Evolutionary conservation across 30 jellyfish, hydroid and myxozoan genomes (phyloP).

Genomic region (Aurelia sp.): DNA sequence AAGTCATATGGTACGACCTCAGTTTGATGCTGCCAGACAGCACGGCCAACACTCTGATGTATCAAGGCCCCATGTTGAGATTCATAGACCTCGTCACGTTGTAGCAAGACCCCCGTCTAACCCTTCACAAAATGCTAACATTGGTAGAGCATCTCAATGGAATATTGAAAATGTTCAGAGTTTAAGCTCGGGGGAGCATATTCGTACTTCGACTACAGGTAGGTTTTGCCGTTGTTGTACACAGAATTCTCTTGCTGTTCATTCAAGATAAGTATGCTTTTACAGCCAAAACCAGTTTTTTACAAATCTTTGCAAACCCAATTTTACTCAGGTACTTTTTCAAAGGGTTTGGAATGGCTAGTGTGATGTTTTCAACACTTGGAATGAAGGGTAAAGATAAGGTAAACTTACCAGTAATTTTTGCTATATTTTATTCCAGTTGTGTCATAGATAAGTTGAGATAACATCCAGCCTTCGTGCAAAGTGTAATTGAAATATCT

Average conservation of each 20-base stretch:
- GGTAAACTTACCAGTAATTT: too few species aligned
- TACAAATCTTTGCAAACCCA: too few species aligned
- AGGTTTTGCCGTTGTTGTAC: not conserved
- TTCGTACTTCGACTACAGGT: conserved; percentile 12
- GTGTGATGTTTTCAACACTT: too few species aligned
- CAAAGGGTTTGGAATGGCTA: too few species aligned
- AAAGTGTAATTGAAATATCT: too few species aligned
- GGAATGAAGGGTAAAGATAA: too few species aligned
- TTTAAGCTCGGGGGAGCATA: conserved; percentile 7
- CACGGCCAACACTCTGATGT: not conserved
- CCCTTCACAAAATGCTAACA: not conserved
- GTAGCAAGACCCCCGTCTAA: conserved; percentile 24
- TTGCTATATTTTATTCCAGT: too few species aligned
- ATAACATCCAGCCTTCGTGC: too few species aligned
- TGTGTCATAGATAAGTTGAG: too few species aligned
- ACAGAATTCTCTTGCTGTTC: not conserved
- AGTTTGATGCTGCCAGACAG: conserved; percentile 24
- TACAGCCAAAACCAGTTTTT: too few species aligned
- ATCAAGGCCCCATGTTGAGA: not conserved
- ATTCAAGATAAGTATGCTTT: not conserved
- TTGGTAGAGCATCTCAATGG: conserved; percentile 15
- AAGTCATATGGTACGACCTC: not conserved
- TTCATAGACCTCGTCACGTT: not conserved
- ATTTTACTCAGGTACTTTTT: too few species aligned
- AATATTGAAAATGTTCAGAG: conserved; percentile 29